Conservation (phyloP, 2,113 vertebrate genomes). For the Chionomys nivalis region DNA sequence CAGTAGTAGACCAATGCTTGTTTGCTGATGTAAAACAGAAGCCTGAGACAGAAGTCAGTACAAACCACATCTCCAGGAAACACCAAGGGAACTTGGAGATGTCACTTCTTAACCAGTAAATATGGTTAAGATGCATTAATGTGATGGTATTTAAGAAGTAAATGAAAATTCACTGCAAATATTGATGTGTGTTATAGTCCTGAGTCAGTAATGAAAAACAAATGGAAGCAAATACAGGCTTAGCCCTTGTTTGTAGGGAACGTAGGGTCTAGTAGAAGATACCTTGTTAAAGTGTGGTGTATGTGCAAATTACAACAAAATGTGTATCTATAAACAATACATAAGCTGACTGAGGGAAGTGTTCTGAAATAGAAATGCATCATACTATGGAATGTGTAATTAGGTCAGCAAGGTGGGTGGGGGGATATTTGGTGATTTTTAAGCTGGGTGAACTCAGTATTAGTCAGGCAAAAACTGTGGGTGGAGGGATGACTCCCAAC, state of each 20-base stretch:
- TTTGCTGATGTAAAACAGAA: not conserved
- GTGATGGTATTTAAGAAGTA: not conserved
- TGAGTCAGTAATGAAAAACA: not conserved
- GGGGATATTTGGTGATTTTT: slow-evolving; percentile 2
- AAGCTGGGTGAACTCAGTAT: slow-evolving; percentile 41
- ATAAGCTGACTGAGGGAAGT: not conserved
- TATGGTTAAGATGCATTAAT: not conserved
- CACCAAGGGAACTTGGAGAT: not conserved
- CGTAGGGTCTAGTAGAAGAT: not conserved
- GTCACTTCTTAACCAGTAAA: not conserved
- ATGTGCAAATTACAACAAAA: not conserved
- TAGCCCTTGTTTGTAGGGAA: not conserved
- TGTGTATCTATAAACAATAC: not conserved
- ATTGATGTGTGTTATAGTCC: not conserved
- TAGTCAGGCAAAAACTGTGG: slow-evolving; percentile 63
- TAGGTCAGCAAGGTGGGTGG: not conserved
- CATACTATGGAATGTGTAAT: slow-evolving; percentile 19
- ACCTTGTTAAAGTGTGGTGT: not conserved
- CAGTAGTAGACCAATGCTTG: not conserved
- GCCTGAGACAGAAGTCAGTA: not conserved
- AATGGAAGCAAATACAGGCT: not conserved
- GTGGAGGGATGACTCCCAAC: not conserved
- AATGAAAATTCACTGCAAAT: not conserved
- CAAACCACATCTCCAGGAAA: not conserved
- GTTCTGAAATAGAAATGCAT: not conserved